Conservation (phyloP, 2,888 invertebrate species). For the Crioceris asparagi region DNA sequence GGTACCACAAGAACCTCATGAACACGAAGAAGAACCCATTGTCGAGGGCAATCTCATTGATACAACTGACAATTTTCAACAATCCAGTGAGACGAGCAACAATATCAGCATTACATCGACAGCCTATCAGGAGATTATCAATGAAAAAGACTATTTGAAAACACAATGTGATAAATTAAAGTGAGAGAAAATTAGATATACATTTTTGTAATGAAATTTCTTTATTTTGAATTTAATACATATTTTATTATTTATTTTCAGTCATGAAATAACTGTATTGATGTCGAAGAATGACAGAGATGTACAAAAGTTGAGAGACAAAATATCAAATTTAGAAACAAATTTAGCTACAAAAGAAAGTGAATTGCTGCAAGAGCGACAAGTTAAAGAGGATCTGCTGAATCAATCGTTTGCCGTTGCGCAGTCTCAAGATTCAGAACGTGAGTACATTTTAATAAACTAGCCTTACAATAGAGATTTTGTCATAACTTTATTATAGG, state of each 20-base stretch:
- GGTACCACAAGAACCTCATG: constrained; percentile 52
- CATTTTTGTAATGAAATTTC: neutral
- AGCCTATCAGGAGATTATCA: constrained; percentile 36
- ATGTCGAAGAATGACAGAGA: constrained; percentile 43
- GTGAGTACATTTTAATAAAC: constrained; percentile 42
- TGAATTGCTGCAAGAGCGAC: constrained; percentile 46
- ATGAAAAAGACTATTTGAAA: constrained; percentile 63
- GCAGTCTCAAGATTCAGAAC: constrained; percentile 43
- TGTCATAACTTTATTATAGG: no score
- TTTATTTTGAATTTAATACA: neutral
- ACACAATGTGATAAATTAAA: constrained; percentile 63
- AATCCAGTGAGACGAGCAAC: constrained; percentile 15
- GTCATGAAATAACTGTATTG: constrained; percentile 44
- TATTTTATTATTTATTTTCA: constrained; percentile 21
- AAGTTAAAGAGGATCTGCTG: constrained; percentile 42
- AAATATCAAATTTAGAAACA: constrained; percentile 41
- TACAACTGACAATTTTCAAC: constrained; percentile 50
- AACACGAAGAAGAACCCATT: constrained; percentile 48
- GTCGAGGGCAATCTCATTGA: constrained; percentile 55
- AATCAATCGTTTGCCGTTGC: constrained; percentile 41
- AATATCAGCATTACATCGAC: constrained; percentile 29
- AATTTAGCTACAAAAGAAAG: constrained; percentile 45
- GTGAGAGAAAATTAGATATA: constrained; percentile 27
- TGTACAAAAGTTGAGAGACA: constrained; percentile 41
- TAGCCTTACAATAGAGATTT: no score